These are phyloP conservation scores for Holothuria scabra DNA, from an alignment of 53 echinoderm and acorn worm species.

Conservation along the genomic window DNA sequence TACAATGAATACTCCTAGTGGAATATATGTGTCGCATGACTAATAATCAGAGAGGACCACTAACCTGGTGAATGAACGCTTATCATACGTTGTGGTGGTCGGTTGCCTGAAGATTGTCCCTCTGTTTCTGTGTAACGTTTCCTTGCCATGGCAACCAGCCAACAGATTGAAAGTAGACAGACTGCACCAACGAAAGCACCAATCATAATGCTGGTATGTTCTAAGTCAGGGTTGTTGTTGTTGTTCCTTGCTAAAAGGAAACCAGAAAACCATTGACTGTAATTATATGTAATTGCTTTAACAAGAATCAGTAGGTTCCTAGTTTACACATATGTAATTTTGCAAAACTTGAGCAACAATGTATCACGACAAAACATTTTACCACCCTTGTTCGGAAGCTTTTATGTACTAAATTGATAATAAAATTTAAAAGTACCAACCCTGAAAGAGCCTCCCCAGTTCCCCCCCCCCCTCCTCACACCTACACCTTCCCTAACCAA, in stretches of 20 bases:
- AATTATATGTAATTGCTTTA: neutral
- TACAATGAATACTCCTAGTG: too few relatives aligned
- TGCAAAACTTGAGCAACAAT: too few relatives aligned
- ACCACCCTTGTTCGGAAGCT: too few relatives aligned
- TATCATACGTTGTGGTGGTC: conserved; percentile 72
- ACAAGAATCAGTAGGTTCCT: too few relatives aligned
- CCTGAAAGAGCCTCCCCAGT: too few relatives aligned
- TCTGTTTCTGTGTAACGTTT: conserved; percentile 68
- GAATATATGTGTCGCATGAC: too few relatives aligned
- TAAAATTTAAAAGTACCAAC: too few relatives aligned
- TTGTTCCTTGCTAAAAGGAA: conserved; percentile 10
- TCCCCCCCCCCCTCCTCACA: too few relatives aligned
- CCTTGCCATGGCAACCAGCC: conserved; percentile 92
- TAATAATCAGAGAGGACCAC: neutral
- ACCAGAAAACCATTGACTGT: neutral
- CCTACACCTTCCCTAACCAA: too few relatives aligned
- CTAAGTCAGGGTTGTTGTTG: conserved; percentile 73
- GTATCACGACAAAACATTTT: too few relatives aligned
- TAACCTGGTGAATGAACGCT: conserved; percentile 83
- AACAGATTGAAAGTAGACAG: conserved; percentile 84
- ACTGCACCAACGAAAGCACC: conserved; percentile 92
- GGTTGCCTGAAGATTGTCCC: conserved; percentile 35
- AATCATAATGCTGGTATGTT: conserved; percentile 92
- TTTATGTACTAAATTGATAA: too few relatives aligned
- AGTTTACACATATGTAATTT: too few relatives aligned